Evolutionary conservation across 2,797 vertebrate genomes (phyloP), one percentile per base, ranked within the genome.

Genomic region (Coregonus sp.): DNA sequence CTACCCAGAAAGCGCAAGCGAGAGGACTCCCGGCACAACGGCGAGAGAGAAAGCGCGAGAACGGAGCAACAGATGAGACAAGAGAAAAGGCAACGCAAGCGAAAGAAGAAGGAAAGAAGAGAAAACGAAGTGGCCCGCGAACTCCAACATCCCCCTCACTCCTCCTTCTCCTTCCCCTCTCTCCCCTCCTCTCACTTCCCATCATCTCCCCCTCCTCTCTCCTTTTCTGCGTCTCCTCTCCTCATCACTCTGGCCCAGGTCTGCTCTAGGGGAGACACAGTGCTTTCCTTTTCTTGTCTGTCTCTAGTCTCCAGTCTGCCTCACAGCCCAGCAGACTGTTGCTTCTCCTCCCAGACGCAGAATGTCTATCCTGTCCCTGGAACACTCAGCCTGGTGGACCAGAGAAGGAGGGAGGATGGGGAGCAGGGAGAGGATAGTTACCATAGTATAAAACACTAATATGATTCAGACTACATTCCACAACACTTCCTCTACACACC

Each of bases 291-390:
- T 33, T 33, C 66, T 33, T 68, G 35, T 16, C 12, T 68, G 29
- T 37, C 61, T 11, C 12, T 47, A 47, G 61, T 25, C 12, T 68
- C 66, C 56, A 59, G 56, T 59, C 56, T 20, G 56, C 56, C 56
- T 59, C 56, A 59, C 56, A 59, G 56, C 71, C 70, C 82, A 15
- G 71, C 78, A 79, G 77, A 9, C 40, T 47, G 68, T 75, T 51
- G 78, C 80, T 37, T 75, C 79, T 74, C 71, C 79, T 81, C 81
- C 75, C 69, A 77, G 78, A 66, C 70, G 4, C 35, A 40, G 37
- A 40, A 40, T 74, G 82, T 82, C 79, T 79, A 15, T 65, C 69
- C 35, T 75, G 70, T 40, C 33, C 16, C 67, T 37, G 73, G 70
- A 52, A 78, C 74, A 77, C 82, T 73, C 76, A 74, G 77, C 82